Percentiles rank a stretch among this genome's conserved stretches.
phyloP scores from a whole-genome alignment of 2,797 vertebrate genomes.

The Euphonia xanthogaster region DNA sequence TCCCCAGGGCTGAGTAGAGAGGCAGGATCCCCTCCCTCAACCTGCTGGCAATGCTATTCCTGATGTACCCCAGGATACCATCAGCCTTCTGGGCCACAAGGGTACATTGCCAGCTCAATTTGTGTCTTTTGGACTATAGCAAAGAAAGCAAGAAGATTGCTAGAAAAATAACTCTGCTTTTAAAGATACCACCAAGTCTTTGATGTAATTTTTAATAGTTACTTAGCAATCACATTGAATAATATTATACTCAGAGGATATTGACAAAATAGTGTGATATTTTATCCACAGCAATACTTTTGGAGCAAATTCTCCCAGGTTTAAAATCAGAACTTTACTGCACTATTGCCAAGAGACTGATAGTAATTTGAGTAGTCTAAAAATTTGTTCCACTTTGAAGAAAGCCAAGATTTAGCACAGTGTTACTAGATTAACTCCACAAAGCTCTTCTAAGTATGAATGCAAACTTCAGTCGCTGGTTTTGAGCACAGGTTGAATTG shows the following conservation, averaged over 20 bases:
- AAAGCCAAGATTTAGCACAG: not conserved
- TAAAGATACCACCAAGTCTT: not conserved
- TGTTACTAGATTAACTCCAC: not conserved
- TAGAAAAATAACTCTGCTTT: not conserved
- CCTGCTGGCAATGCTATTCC: not conserved
- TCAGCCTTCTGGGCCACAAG: not conserved
- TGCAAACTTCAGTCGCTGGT: not conserved
- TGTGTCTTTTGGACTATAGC: not conserved
- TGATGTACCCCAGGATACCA: not conserved
- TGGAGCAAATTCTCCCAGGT: not conserved
- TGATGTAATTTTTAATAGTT: not conserved
- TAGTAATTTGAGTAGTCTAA: not conserved
- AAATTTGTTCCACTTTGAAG: not conserved
- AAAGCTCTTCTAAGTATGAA: not conserved
- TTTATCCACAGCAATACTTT: not conserved
- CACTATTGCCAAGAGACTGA: not conserved
- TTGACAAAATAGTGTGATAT: not conserved
- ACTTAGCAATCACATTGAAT: not conserved
- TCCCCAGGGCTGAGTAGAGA: not conserved
- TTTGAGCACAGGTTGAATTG: not conserved
- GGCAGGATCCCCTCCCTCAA: not conserved
- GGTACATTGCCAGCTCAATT: not conserved
- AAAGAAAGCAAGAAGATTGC: not conserved
- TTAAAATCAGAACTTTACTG: not conserved
- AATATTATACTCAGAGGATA: not conserved